Conservation (phyloP, 2,888 invertebrate genomes). For the Marasmarcha lunaedactyla region DNA sequence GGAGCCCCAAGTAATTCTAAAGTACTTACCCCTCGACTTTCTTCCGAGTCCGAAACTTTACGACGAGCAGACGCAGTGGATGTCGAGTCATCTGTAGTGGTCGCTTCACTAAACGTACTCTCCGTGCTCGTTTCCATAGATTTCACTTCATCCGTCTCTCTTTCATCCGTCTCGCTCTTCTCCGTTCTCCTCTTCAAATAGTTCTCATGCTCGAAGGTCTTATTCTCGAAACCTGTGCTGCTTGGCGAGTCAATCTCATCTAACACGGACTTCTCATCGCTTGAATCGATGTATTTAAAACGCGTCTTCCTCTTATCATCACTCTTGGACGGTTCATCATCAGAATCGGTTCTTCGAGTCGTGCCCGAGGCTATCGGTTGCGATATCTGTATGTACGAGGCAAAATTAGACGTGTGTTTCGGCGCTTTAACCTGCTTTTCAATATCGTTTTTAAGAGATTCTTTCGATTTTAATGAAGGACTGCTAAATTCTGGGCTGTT, state of each 20-base stretch:
- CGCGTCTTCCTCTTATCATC: conserved; percentile 31
- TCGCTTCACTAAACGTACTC: conserved; percentile 50
- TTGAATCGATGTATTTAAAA: conserved; percentile 51
- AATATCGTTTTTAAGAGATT: conserved; percentile 44
- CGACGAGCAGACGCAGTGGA: conserved; percentile 48
- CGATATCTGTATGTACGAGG: conserved; percentile 72
- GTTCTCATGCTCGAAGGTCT: conserved; percentile 61
- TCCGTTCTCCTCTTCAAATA: conserved; percentile 54
- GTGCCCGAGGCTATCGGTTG: conserved; percentile 59
- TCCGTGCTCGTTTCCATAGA: conserved; percentile 62
- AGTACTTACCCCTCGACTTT: conserved; percentile 48
- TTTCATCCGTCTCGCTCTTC: conserved; percentile 37
- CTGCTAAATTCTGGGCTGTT: conserved; percentile 13
- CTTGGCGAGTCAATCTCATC: conserved; percentile 59
- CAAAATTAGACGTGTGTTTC: conserved; percentile 71
- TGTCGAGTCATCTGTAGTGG: conserved; percentile 50
- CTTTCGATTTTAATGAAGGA: conserved; percentile 30
- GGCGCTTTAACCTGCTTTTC: conserved; percentile 57
- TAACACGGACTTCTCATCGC: conserved; percentile 38
- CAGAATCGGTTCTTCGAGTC: conserved; percentile 15
- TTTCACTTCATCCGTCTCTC: conserved; percentile 39
- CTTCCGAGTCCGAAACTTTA: conserved; percentile 43
- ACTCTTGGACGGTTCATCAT: conserved; percentile 27
- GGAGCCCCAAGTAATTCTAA: no score
- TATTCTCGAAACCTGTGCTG: conserved; percentile 60